These are phyloP conservation scores for Orthosia gothica DNA, from an alignment of 2,888 invertebrate species.

Conservation along the genomic window DNA sequence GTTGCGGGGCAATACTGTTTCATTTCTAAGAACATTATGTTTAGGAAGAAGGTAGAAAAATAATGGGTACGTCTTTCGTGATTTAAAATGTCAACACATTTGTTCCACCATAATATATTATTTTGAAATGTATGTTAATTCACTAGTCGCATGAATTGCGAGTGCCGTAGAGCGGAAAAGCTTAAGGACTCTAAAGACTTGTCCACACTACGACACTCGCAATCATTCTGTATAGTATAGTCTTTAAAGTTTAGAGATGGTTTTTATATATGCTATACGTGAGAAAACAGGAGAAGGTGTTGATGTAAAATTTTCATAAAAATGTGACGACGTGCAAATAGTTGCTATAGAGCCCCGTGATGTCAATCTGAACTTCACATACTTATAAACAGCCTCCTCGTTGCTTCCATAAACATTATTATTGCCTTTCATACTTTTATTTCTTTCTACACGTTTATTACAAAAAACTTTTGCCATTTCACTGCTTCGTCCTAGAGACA, in stretches of 20 bases:
- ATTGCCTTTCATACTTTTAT: conserved; percentile 26
- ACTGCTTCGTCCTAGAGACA: background rate
- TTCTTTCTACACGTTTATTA: conserved; percentile 11
- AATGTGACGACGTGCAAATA: conserved; percentile 16
- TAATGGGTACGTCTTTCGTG: background rate
- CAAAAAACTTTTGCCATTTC: conserved; percentile 6
- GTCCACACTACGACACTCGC: too few relatives aligned
- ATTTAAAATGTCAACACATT: background rate
- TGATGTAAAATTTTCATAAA: conserved; percentile 5
- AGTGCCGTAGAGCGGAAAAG: too few relatives aligned
- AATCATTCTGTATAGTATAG: too few relatives aligned
- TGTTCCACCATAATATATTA: background rate
- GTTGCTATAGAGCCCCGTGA: conserved; percentile 14
- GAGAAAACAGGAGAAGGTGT: background rate
- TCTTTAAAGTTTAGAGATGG: too few relatives aligned
- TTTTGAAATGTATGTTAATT: background rate
- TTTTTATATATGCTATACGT: background rate
- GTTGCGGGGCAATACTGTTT: background rate
- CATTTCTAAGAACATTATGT: background rate
- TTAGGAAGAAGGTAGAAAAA: background rate
- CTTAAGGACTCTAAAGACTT: background rate
- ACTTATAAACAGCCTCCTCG: conserved; percentile 4
- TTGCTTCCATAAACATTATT: conserved; percentile 26
- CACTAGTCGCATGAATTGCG: background rate
- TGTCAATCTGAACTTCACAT: conserved; percentile 27